phyloP scores from a whole-genome alignment of 2,888 invertebrate species.

The Pollenia griseotomentosa region DNA sequence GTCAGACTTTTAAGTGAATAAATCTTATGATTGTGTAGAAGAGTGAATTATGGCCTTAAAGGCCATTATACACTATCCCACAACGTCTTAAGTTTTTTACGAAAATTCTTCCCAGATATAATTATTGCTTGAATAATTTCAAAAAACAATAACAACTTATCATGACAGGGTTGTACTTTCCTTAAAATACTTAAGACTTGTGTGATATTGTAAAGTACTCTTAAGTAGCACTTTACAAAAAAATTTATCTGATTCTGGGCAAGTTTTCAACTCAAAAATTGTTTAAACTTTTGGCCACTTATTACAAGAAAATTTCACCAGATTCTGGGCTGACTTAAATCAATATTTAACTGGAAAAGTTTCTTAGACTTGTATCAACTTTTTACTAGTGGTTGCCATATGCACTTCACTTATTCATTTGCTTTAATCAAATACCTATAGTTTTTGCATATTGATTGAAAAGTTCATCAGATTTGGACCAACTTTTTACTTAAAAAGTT shows the following conservation, averaged over 20 bases:
- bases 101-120: too few species aligned
- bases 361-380: background rate
- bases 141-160: too few species aligned
- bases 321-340: background rate
- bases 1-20: too few species aligned
- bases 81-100: too few species aligned
- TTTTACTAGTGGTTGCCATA: constrained; percentile 40
- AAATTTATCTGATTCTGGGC: background rate
- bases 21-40: too few species aligned
- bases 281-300: background rate
- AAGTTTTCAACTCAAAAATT: background rate
- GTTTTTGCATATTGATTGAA: constrained; percentile 13
- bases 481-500: background rate
- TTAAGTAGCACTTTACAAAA: background rate
- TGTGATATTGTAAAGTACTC: too few species aligned
- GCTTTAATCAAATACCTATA: background rate
- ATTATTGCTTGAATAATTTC: too few species aligned
- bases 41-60: too few species aligned
- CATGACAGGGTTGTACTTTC: too few species aligned
- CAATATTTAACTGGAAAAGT: background rate
- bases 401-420: constrained; percentile 34
- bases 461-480: background rate
- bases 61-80: too few species aligned
- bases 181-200: too few species aligned
- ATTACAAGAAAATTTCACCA: background rate